Evolutionary conservation across 2,113 vertebrate genomes (phyloP).

Genomic region (Clarias gariepinus): DNA sequence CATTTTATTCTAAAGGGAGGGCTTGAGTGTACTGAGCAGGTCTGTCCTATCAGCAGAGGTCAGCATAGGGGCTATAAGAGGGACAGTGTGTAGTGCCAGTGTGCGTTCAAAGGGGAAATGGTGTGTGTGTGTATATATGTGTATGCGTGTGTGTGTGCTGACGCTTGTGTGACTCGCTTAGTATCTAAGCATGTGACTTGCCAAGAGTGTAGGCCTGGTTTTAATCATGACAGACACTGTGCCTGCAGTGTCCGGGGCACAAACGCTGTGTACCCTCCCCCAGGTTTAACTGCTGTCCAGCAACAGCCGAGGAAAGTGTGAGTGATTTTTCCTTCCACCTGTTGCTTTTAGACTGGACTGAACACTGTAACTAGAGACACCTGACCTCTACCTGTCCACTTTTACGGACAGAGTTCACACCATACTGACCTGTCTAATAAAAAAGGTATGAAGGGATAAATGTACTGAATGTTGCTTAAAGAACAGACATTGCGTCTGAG

Average conservation of each 20-base stretch:
- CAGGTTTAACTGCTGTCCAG: constrained; percentile 25
- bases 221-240: constrained; percentile 77
- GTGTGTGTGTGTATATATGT: constrained; percentile 39
- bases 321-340: constrained; percentile 69
- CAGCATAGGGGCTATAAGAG: constrained; percentile 51
- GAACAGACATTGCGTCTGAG: neutral
- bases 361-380: constrained; percentile 17
- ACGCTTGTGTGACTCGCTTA: constrained; percentile 67
- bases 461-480: neutral
- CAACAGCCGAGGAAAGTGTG: neutral
- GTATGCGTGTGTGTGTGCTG: constrained; percentile 55
- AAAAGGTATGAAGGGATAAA: neutral
- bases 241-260: constrained; percentile 22
- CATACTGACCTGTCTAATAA: neutral
- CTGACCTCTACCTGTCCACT: constrained; percentile 37
- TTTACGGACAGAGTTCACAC: constrained; percentile 33
- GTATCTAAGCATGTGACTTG: constrained; percentile 73
- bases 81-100: constrained; percentile 40
- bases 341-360: constrained; percentile 56
- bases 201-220: constrained; percentile 72
- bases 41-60: constrained; percentile 52
- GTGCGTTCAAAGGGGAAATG: constrained; percentile 35
- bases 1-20: constrained; percentile 66
- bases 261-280: constrained; percentile 3
- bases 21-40: constrained; percentile 71